Percentiles rank a stretch among this genome's conserved stretches.
Conservation (phyloP, 2,113 vertebrate species). For the Odontesthes bonariensis region DNA sequence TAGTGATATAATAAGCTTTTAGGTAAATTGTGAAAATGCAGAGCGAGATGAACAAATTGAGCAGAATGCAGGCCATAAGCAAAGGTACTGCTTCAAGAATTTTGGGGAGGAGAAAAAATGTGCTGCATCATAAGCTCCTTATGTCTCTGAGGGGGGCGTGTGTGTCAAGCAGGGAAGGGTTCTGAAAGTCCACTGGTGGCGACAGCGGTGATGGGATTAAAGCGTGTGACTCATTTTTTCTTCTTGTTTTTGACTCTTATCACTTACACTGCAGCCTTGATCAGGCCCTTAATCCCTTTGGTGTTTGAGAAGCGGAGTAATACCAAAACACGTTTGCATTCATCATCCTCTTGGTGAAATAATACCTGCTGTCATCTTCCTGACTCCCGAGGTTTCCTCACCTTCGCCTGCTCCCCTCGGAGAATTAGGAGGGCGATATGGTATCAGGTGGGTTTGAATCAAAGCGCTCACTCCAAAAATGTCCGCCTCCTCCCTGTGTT, state of each 20-base stretch:
- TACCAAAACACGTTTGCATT: constrained; percentile 45
- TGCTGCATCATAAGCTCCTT: constrained; percentile 70
- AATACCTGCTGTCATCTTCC: constrained; percentile 41
- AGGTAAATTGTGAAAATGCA: not conserved
- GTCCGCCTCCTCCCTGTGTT: constrained; percentile 11
- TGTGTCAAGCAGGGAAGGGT: constrained; percentile 58
- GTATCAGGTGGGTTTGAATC: constrained; percentile 57
- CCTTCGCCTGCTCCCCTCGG: constrained; percentile 31
- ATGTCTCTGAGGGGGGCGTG: constrained; percentile 38
- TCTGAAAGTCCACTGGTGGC: constrained; percentile 54
- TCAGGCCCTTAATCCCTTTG: constrained; percentile 67
- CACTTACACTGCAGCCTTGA: constrained; percentile 64
- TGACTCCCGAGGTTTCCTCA: constrained; percentile 39
- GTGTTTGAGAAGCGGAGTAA: constrained; percentile 44
- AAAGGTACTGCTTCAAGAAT: constrained; percentile 10
- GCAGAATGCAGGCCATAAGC: constrained; percentile 2
- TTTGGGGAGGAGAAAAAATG: constrained; percentile 6
- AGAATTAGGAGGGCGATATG: constrained; percentile 25
- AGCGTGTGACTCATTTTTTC: constrained; percentile 57
- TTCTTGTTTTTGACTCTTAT: constrained; percentile 69
- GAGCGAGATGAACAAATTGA: not conserved
- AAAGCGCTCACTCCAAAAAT: constrained; percentile 32
- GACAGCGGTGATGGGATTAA: constrained; percentile 47
- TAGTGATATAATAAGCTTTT: not conserved
- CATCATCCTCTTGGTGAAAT: constrained; percentile 39